phyloP scores from a whole-genome alignment of 1,140 invertebrate genomes.

The Drosophila quadrilineata region DNA sequence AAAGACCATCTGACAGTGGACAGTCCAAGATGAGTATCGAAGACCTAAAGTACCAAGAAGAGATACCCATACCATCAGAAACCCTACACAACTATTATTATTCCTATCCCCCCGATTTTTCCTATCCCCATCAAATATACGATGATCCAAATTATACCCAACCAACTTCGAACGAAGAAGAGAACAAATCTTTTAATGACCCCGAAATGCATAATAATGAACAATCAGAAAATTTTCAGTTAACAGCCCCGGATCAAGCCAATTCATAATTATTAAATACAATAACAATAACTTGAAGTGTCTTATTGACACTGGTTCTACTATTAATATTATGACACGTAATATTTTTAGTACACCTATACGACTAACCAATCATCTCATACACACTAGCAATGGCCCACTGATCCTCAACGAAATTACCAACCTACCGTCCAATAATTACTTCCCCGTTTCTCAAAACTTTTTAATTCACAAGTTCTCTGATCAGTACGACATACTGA shows the following conservation, averaged over 20 bases:
- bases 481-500: not conserved
- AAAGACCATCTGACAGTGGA: slow-evolving; percentile 6
- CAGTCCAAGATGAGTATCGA: not conserved
- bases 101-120: not conserved
- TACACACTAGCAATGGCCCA: not conserved
- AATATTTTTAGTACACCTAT: not conserved
- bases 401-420: not conserved
- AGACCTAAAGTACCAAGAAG: not conserved
- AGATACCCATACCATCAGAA: not conserved
- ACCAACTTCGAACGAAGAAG: no score
- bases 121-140: not conserved
- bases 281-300: not conserved
- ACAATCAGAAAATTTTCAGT: not conserved
- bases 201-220: no score
- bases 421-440: not conserved
- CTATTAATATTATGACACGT: not conserved
- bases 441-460: not conserved
- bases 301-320: not conserved
- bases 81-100: not conserved
- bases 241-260: not conserved
- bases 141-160: no score
- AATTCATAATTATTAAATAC: not conserved
- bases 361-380: not conserved
- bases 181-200: no score
- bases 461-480: not conserved